These are phyloP conservation scores for Eleginops maclovinus DNA, from an alignment of 2,113 vertebrate species.

Conservation along the genomic window DNA sequence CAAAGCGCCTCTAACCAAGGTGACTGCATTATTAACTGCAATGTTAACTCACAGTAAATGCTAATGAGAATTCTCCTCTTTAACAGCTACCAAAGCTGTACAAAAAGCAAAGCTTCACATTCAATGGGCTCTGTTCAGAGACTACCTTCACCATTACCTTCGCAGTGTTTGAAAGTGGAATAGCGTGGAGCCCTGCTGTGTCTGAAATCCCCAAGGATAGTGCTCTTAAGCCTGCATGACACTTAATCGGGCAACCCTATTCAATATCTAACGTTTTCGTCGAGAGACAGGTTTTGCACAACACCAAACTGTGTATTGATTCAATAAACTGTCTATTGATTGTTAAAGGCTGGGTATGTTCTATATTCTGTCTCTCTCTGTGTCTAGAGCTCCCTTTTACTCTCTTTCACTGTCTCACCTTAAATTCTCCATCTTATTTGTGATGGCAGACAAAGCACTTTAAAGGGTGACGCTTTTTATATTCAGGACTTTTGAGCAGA, in stretches of 20 bases:
- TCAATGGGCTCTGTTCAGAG: slow-evolving; percentile 4
- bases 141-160: slow-evolving; percentile 24
- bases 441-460: slow-evolving; percentile 74
- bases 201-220: slow-evolving; percentile 40
- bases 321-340: slow-evolving; percentile 77
- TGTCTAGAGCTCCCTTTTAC: slow-evolving; percentile 35
- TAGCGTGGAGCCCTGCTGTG: slow-evolving; percentile 5
- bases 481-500: slow-evolving; percentile 66
- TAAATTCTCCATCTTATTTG: slow-evolving; percentile 62
- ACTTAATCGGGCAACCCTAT: slow-evolving; percentile 59
- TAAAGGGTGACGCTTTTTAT: slow-evolving; percentile 74
- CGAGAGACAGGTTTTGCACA: slow-evolving; percentile 56
- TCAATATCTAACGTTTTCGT: slow-evolving; percentile 62
- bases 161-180: slow-evolving; percentile 36
- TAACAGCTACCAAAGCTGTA: slow-evolving; percentile 19
- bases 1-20: slow-evolving; percentile 39
- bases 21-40: slow-evolving; percentile 48
- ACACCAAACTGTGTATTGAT: slow-evolving; percentile 72
- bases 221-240: slow-evolving; percentile 41
- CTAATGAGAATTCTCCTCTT: slow-evolving; percentile 39
- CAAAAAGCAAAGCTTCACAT: slow-evolving; percentile 14
- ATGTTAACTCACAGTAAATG: slow-evolving; percentile 37
- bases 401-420: slow-evolving; percentile 30
- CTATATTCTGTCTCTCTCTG: slow-evolving; percentile 32
- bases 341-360: slow-evolving; percentile 50